Conservation (phyloP, 2,113 vertebrate species). For the Ageneiosus marmoratus region DNA sequence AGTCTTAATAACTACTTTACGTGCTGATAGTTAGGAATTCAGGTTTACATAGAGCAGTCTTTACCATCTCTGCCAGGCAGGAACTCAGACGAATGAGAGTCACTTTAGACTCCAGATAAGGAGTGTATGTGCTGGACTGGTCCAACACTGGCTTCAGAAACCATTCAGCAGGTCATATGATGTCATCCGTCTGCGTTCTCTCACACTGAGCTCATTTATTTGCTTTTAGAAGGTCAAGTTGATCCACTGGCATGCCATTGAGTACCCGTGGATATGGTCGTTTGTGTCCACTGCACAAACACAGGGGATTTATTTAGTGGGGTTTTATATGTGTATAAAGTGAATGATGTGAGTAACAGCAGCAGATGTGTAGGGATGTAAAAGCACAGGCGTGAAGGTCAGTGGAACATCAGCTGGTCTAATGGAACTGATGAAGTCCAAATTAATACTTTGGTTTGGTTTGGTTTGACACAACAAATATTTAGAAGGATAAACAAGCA, state of each 20-base stretch:
- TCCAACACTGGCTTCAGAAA: not conserved
- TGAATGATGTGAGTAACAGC: not conserved
- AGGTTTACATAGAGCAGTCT: not conserved
- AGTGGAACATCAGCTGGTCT: not conserved
- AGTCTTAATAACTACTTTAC: not conserved
- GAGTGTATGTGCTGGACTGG: slow-evolving; percentile 35
- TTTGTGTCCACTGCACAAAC: not conserved
- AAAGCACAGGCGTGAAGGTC: slow-evolving; percentile 30
- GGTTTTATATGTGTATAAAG: slow-evolving; percentile 15
- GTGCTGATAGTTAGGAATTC: not conserved
- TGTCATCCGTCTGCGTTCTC: slow-evolving; percentile 37
- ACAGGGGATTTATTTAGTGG: slow-evolving; percentile 8
- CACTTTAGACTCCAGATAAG: slow-evolving; percentile 61
- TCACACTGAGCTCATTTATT: slow-evolving; percentile 40
- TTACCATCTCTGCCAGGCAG: slow-evolving; percentile 10
- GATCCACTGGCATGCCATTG: not conserved
- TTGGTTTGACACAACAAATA: not conserved
- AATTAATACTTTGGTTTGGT: not conserved
- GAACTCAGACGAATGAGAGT: slow-evolving; percentile 49
- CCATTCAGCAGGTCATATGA: not conserved
- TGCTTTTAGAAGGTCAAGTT: slow-evolving; percentile 21
- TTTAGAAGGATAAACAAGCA: not conserved
- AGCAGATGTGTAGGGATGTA: not conserved
- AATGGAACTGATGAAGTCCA: slow-evolving; percentile 6
- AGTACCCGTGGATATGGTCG: not conserved